Evolutionary conservation across 2,888 invertebrate genomes (phyloP).

Genomic region (Meghimatium bilineatum): DNA sequence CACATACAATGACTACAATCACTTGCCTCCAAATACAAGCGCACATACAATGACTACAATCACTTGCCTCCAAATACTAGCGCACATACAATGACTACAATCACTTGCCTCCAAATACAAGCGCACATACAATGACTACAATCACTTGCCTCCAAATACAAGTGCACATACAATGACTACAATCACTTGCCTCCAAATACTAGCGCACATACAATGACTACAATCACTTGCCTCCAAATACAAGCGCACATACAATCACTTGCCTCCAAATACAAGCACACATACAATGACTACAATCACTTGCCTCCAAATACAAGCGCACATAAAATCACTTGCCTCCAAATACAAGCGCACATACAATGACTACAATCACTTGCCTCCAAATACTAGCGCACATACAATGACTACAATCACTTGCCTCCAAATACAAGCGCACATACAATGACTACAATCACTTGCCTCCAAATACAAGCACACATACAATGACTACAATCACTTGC

Average conservation of each 20-base stretch:
- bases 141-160: slow-evolving; percentile 82
- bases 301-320: slow-evolving; percentile 84
- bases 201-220: slow-evolving; percentile 80
- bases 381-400: slow-evolving; percentile 84
- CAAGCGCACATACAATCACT: slow-evolving; percentile 86
- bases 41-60: slow-evolving; percentile 78
- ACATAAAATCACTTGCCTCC: no score
- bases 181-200: slow-evolving; percentile 82
- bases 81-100: slow-evolving; percentile 78
- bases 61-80: slow-evolving; percentile 83
- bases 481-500: slow-evolving; percentile 54
- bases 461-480: slow-evolving; percentile 86
- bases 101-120: slow-evolving; percentile 83
- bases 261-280: no score
- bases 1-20: neutral
- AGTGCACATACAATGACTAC: slow-evolving; percentile 80
- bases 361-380: slow-evolving; percentile 73
- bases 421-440: slow-evolving; percentile 86
- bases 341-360: no score
- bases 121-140: slow-evolving; percentile 79
- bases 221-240: slow-evolving; percentile 81
- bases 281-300: neutral
- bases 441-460: slow-evolving; percentile 57
- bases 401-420: slow-evolving; percentile 58
- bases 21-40: slow-evolving; percentile 83